Base-by-base conservation (phyloP, 1,140 invertebrate genomes). In the Penaeus indicus region DNA sequence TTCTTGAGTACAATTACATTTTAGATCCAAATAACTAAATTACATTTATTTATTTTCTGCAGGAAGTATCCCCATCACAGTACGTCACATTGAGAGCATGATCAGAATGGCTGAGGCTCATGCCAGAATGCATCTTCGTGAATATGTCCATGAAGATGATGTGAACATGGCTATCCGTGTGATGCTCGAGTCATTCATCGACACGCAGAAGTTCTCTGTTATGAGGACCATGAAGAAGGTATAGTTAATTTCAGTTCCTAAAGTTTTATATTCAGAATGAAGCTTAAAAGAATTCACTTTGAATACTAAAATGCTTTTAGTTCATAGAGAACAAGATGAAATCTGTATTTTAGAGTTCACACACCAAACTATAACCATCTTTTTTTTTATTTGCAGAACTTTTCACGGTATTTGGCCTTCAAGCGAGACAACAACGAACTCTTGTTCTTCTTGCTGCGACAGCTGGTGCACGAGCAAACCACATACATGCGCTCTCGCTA, bases 51-150 rank as follows among this genome's bases (percentile, higher is more conserved):
- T 85, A 69, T 86, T 60, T 86, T 60, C 62, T 91, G 13, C 91
- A 97, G 96, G 98, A 87, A 99, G 97, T 92, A 95, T 99, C 90
- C 98, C 99, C 0, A 99, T 99, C 90, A 99, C 99, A 0, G 98
- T 99, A 0, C 95, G 99, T 91, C 98, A 99, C 92, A 99, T 99
- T 91, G 99, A 99, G 94, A 99, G 98, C 92, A 98, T 99, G 92
- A 99, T 99, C 92, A 95, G 99, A 60, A 97, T 99, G 95, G 95
- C 98, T 0, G 99, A 99, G 94, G 97, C 99, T 0, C 97, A 99
- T 94, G 98, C 99, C 0, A 96, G 97, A 90, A 97, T 99, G 94
- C 98, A 99, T 94, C 94, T 99, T 21, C 94, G 99, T 21, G 96
- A 97, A 91, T 97, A 96, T 92, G 98, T 99, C 1, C 95, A 96